phyloP scores from a whole-genome alignment of 2,113 vertebrate genomes.

The Sminthopsis crassicaudata region DNA sequence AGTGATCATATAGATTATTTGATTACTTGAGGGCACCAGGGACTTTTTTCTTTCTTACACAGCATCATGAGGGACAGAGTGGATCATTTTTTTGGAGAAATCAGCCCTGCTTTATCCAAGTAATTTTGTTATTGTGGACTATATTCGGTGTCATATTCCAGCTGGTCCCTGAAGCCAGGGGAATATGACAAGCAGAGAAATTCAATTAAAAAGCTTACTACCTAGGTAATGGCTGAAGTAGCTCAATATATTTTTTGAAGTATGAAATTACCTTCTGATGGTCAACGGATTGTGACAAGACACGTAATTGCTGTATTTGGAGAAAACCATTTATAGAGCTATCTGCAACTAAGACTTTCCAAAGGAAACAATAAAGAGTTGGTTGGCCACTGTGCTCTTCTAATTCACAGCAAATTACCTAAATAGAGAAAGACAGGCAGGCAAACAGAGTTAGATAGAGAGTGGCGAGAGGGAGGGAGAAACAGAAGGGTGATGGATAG shows the following conservation, averaged over 20 bases:
- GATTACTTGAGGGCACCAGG: background rate
- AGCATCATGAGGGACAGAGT: background rate
- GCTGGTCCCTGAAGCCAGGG: conserved; percentile 58
- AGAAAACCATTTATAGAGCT: conserved; percentile 62
- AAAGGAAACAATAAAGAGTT: conserved; percentile 73
- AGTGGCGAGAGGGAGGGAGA: too few relatives aligned
- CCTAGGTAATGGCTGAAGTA: conserved; percentile 65
- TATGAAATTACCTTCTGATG: conserved; percentile 75
- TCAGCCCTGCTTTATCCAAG: background rate
- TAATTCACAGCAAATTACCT: background rate
- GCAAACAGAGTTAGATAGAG: too few relatives aligned
- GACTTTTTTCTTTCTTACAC: background rate
- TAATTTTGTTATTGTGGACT: background rate
- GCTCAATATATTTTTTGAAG: conserved; percentile 73
- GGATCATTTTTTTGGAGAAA: background rate
- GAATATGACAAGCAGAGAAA: conserved; percentile 48
- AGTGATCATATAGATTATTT: background rate
- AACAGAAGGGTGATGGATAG: too few relatives aligned
- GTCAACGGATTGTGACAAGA: conserved; percentile 60
- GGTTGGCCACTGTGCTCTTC: background rate
- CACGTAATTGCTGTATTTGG: conserved; percentile 65
- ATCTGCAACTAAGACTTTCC: conserved; percentile 71
- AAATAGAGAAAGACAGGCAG: background rate
- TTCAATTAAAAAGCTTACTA: conserved; percentile 64
- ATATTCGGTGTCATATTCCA: conserved; percentile 57